Percentiles rank a stretch among this genome's conserved stretches.
Evolutionary conservation across 2,797 vertebrate genomes (phyloP).

Genomic region (Bucorvus abyssinicus): DNA sequence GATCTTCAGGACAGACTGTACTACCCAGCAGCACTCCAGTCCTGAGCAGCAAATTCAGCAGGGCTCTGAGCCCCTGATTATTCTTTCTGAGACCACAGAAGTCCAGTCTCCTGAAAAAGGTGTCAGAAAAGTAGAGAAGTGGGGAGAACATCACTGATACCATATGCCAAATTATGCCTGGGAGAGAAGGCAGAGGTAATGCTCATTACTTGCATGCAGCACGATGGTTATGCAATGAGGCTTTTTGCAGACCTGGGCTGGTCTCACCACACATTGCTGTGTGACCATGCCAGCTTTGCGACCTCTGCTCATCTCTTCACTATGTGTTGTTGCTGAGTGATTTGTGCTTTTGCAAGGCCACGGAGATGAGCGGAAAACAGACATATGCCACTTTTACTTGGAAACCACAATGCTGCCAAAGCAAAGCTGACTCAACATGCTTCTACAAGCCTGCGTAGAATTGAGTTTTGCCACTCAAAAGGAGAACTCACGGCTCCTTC

Average conservation of each 20-base stretch:
- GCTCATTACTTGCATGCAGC: neutral
- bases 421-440: neutral
- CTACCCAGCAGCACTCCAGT: neutral
- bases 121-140: neutral
- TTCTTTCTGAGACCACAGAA: neutral
- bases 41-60: neutral
- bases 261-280: neutral
- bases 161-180: neutral
- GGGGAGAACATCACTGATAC: neutral
- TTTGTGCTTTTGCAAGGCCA: neutral
- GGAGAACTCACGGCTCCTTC: neutral
- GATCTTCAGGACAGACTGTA: neutral
- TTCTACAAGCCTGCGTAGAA: neutral
- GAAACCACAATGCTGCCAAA: neutral
- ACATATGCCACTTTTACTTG: neutral
- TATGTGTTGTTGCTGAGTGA: neutral
- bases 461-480: neutral
- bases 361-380: accelerated
- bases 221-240: neutral
- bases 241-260: neutral
- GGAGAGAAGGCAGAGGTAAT: neutral
- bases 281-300: neutral
- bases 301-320: neutral
- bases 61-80: neutral
- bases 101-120: neutral